Percentiles rank a stretch among this genome's conserved stretches.
These are phyloP conservation scores for Antedon mediterranea DNA, from an alignment of 53 echinoderm and acorn worm genomes.

Conservation along the genomic window DNA sequence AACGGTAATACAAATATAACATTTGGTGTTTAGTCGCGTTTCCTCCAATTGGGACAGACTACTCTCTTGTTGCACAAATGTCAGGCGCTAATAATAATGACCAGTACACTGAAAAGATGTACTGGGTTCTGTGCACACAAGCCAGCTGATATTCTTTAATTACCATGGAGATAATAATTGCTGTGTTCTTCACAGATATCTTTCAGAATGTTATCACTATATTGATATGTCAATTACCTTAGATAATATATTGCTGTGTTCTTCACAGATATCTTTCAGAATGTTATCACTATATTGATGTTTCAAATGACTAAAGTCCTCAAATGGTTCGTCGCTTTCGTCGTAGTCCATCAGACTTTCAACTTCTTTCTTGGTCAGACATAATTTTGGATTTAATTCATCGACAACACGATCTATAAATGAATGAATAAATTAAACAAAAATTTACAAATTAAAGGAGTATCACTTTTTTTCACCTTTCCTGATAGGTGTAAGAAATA, in stretches of 20 bases:
- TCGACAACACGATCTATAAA: conserved; percentile 90
- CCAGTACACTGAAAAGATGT: too few species aligned
- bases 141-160: too few species aligned
- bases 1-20: too few species aligned
- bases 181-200: conserved; percentile 53
- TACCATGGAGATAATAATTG: conserved; percentile 50
- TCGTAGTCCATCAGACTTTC: conserved; percentile 91
- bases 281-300: conserved; percentile 33
- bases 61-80: too few species aligned
- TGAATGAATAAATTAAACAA: not conserved
- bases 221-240: conserved; percentile 57
- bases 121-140: too few species aligned
- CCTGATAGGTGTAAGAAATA: too few species aligned
- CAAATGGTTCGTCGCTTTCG: conserved; percentile 82
- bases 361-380: conserved; percentile 91
- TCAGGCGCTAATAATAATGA: too few species aligned
- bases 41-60: too few species aligned
- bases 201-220: conserved; percentile 36
- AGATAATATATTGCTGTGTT: conserved; percentile 60
- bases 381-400: conserved; percentile 93
- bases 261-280: conserved; percentile 37
- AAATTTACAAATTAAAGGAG: not conserved
- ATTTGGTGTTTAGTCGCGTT: too few species aligned
- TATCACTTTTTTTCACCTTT: too few species aligned
- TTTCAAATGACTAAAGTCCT: conserved; percentile 78